Evolutionary conservation across 2,113 vertebrate species (phyloP), one percentile per base, ranked within the genome.

Genomic region (Carassius gibelio): DNA sequence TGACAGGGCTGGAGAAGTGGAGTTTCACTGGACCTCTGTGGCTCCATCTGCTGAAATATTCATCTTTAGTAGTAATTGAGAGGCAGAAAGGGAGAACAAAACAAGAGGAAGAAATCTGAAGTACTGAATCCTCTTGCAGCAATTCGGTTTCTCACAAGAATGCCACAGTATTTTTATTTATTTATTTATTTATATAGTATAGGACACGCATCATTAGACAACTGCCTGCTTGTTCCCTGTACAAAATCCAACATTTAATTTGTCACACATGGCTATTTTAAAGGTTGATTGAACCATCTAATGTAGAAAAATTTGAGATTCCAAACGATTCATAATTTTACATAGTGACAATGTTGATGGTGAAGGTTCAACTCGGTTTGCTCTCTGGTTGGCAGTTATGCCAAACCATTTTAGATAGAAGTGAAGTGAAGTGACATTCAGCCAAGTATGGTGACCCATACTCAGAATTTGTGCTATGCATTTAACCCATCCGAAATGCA

Each of bases 31-130:
- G 50, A 36, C 48, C 50, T 71, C n/a, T 8, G 26, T 38, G 19
- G 66, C 26, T 59, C 19, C 48, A 55, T 68, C 45, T 52, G 30
- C 30, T 82, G 68, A 72, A 72, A 71, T 82, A 82, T 82, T 38
- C 10, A 71, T 55, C 48, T 52, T 48, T 81, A 66, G 52, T 23
- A 21, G 59, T 81, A 42, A 50, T 50, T 15, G 21, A 79, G 76
- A 79, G 34, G 19, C 50, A 61, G 55, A 61, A 52, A 36, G 26
- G 14, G 52, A 55, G 30, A 55, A 79, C 9, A 61, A 79, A 59
- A 79, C 9, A 6, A 10, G 52, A 59, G 52, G 45, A 75, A 26
- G n/a, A 50, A n/a, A 75, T 75, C 42, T 75, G 14, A 75, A 55
- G 69, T 36, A 42, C 19, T 72, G 69, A 13, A n/a, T 71, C 19